Conservation (phyloP, 2,113 vertebrate genomes). For the Heliornis fulica region DNA sequence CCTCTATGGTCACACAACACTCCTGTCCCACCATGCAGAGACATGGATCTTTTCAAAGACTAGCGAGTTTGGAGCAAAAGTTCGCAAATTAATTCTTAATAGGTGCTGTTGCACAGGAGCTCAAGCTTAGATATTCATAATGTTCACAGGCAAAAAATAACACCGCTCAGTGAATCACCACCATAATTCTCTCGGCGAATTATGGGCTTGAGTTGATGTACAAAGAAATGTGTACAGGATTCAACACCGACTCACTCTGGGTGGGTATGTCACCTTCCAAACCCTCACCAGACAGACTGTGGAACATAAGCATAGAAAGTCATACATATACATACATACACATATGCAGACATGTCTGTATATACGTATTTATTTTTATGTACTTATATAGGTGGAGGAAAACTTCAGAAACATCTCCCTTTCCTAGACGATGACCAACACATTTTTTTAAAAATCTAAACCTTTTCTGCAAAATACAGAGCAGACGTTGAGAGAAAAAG, state of each 20-base stretch:
- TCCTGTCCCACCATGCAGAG: background rate
- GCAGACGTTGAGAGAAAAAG: background rate
- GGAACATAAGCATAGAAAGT: background rate
- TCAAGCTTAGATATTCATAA: background rate
- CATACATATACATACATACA: fast-evolving
- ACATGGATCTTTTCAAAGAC: fast-evolving
- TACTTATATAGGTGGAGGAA: background rate
- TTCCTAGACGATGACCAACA: background rate
- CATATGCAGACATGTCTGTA: background rate
- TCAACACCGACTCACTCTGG: background rate
- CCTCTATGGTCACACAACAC: background rate
- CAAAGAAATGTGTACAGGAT: background rate
- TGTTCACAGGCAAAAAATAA: background rate
- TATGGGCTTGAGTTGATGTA: slow-evolving; percentile 3
- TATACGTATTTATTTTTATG: background rate
- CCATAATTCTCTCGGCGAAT: background rate
- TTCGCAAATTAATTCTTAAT: background rate
- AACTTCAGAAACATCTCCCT: background rate
- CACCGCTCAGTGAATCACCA: background rate
- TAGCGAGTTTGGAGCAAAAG: background rate
- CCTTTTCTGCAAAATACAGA: background rate
- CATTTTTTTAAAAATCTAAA: background rate
- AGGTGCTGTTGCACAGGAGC: background rate
- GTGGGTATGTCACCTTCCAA: background rate
- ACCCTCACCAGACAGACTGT: background rate